Evolutionary conservation across 2,797 vertebrate species (phyloP).

Genomic region (Zenarchopterus dispar): DNA sequence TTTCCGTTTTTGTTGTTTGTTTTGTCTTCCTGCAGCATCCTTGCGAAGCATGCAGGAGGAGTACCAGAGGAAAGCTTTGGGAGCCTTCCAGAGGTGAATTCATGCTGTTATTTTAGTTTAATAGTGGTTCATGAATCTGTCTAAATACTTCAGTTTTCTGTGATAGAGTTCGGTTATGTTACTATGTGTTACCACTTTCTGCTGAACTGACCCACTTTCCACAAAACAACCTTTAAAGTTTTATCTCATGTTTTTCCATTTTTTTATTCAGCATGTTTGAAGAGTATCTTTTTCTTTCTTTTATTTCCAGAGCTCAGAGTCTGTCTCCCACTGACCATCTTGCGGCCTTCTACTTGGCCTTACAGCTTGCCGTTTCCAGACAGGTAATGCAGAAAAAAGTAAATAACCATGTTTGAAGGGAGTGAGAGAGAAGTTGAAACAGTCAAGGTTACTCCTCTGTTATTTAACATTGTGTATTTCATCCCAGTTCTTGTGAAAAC

Average conservation of each 20-base stretch:
- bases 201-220: constrained; percentile 12
- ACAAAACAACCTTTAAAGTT: background rate
- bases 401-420: no score
- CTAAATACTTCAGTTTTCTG: no score
- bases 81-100: constrained; percentile 93
- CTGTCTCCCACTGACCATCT: constrained; percentile 95
- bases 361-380: constrained; percentile 97
- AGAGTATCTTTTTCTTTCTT: constrained; percentile 6
- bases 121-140: no score
- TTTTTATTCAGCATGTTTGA: background rate
- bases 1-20: constrained; percentile 8
- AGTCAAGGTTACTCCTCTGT: background rate
- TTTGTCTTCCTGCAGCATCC: constrained; percentile 84
- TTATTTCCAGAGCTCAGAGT: constrained; percentile 89
- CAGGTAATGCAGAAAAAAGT: constrained; percentile 84
- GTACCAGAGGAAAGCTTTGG: constrained; percentile 96
- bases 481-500: constrained; percentile 48
- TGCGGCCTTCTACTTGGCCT: constrained; percentile 94
- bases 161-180: constrained; percentile 1
- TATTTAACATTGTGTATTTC: constrained; percentile 11
- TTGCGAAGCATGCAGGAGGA: constrained; percentile 94
- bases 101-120: no score
- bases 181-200: background rate
- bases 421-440: background rate
- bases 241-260: background rate